Evolutionary conservation across 2,113 vertebrate species (phyloP), one percentile per base, ranked within the genome.

Genomic region (Notothenia rossii): DNA sequence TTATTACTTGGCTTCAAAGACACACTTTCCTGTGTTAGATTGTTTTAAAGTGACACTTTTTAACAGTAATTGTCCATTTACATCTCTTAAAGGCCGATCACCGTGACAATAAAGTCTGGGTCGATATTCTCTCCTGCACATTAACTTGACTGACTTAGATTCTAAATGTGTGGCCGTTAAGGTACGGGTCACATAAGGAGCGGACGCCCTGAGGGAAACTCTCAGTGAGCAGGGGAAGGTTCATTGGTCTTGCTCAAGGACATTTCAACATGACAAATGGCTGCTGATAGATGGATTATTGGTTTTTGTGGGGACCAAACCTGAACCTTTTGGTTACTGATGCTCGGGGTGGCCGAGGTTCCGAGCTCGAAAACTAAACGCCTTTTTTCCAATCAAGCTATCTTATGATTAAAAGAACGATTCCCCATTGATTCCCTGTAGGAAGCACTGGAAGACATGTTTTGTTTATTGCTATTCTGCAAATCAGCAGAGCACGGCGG

Each of bases 401-500:
- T 84, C 84, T 90, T 79, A 88, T 88, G 82, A 89, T 91, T 91
- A 89, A 92, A 91, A 78, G 33, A 86, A 65, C 13, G 25, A 85
- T 86, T 88, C 88, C 83, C 75, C 43, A 84, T 82, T 82, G 87
- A 90, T 86, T 91, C 91, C 64, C 81, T 49, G 67, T 77, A 79
- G 77, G 77, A 88, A 72, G 62, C 75, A 70, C 85, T 82, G 12
- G 43, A 63, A 87, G 84, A 90, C 89, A 84, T 84, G 85, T 89
- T 92, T 87, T 89, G 91, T 92, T 92, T 92, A 92, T 92, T 88
- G 83, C 86, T 59, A 58, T 79, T 91, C 77, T 75, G 77, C 76
- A 82, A 92, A 91, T 80, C 86, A 88, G 78, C 11, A 63, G 67
- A 90, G 85, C 89, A 64, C 77, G 69, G 79, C 75, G 65, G 79